Conservation (phyloP, 2,888 invertebrate genomes). For the Chymomyza caudatula region DNA sequence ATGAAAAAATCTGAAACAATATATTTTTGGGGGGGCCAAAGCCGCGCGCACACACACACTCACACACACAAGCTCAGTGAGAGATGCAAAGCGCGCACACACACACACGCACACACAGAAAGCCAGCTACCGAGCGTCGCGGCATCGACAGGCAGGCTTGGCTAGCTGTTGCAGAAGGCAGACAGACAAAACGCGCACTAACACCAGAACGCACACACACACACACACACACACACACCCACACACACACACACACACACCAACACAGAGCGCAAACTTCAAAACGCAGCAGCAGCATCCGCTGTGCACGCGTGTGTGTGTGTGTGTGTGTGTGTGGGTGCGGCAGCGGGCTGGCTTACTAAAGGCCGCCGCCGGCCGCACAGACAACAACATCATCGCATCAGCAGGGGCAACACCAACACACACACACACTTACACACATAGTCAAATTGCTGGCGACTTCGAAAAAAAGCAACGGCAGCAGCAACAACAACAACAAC, state of each 20-base stretch:
- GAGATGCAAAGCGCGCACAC: constrained; percentile 49
- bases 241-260: not conserved
- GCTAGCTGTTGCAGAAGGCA: constrained; percentile 42
- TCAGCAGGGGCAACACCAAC: constrained; percentile 24
- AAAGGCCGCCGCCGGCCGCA: constrained; percentile 72
- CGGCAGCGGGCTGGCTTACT: constrained; percentile 59
- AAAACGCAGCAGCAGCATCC: constrained; percentile 62
- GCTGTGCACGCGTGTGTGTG: constrained; percentile 27
- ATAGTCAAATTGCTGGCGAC: constrained; percentile 30
- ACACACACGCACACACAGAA: constrained; percentile 30
- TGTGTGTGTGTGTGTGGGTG: constrained; percentile 21
- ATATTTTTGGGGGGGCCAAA: constrained; percentile 77
- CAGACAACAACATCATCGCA: constrained; percentile 32
- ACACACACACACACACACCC: constrained; percentile 44
- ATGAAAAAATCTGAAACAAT: constrained; percentile 79
- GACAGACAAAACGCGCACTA: constrained; percentile 70
- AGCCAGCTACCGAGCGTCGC: constrained; percentile 23
- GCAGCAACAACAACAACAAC: constrained; percentile 35
- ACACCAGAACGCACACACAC: no score
- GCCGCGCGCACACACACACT: constrained; percentile 51
- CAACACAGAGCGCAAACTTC: constrained; percentile 31
- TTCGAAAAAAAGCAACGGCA: constrained; percentile 48
- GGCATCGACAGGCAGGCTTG: constrained; percentile 60
- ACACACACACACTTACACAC: constrained; percentile 32
- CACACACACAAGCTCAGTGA: constrained; percentile 25